These are phyloP conservation scores for Varanus komodoensis DNA, from an alignment of 2,113 vertebrate species.

Conservation along the genomic window DNA sequence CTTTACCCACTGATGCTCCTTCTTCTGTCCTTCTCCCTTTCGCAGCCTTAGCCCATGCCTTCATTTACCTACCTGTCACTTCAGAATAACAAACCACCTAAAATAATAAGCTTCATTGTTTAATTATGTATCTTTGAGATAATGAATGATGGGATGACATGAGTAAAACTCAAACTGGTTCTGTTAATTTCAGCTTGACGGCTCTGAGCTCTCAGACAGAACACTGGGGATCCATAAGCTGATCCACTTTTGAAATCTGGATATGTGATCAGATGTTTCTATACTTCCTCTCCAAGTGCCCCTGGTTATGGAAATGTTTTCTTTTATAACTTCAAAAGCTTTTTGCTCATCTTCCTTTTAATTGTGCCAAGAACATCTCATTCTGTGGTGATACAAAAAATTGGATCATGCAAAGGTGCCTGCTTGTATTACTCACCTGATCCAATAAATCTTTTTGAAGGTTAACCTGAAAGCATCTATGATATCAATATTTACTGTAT, in stretches of 20 bases:
- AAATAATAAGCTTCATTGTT: neutral
- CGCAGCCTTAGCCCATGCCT: too few species aligned
- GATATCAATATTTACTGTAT: neutral
- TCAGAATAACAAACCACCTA: too few species aligned
- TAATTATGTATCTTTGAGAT: neutral
- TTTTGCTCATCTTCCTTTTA: conserved; percentile 38
- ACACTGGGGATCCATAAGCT: too few species aligned
- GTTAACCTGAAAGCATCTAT: conserved; percentile 22
- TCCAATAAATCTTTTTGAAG: neutral
- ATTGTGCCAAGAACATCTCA: neutral
- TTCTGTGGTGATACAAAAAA: neutral
- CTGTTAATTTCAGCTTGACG: neutral
- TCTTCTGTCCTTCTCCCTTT: neutral
- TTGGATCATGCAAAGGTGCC: conserved; percentile 20
- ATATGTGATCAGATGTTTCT: neutral
- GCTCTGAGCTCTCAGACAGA: too few species aligned
- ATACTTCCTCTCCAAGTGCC: neutral
- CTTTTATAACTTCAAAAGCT: neutral
- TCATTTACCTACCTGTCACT: too few species aligned
- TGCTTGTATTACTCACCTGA: neutral
- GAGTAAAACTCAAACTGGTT: neutral
- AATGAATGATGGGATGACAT: neutral
- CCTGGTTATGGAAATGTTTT: neutral
- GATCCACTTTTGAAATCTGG: neutral
- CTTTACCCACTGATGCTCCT: neutral